Conservation (phyloP, 2,113 vertebrate genomes). For the Atherinomorus stipes region DNA sequence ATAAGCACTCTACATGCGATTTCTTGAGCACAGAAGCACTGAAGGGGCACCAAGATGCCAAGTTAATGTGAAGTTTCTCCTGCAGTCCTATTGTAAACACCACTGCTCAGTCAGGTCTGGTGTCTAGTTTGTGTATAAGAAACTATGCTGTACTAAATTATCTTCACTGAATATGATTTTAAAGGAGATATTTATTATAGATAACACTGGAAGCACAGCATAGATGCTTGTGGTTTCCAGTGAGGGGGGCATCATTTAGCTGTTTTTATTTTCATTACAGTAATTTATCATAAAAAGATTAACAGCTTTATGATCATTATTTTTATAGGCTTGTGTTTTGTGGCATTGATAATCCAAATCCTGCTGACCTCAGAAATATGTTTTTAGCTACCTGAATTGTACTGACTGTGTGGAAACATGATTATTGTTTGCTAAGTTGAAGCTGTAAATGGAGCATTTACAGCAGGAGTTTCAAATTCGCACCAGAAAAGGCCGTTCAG, state of each 20-base stretch:
- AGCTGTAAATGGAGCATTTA: conserved; percentile 34
- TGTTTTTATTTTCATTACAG: not conserved
- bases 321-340: conserved; percentile 19
- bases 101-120: not conserved
- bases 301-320: conserved; percentile 5
- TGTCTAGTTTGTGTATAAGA: not conserved
- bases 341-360: conserved; percentile 33
- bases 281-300: not conserved
- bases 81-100: not conserved
- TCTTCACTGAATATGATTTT: conserved; percentile 2
- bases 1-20: not conserved
- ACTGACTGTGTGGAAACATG: not conserved
- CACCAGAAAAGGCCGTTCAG: no score
- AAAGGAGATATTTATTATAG: conserved; percentile 2
- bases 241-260: not conserved
- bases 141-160: not conserved
- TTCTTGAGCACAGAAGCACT: not conserved
- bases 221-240: not conserved
- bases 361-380: conserved; percentile 14
- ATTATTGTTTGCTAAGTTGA: not conserved
- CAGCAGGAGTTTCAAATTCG: no score
- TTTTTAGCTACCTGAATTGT: not conserved
- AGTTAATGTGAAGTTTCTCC: conserved; percentile 4
- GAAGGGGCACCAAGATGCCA: conserved; percentile 26
- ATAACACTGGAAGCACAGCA: not conserved